Evolutionary conservation across 2,113 vertebrate genomes (phyloP).

Genomic region (Nesoenas mayeri): DNA sequence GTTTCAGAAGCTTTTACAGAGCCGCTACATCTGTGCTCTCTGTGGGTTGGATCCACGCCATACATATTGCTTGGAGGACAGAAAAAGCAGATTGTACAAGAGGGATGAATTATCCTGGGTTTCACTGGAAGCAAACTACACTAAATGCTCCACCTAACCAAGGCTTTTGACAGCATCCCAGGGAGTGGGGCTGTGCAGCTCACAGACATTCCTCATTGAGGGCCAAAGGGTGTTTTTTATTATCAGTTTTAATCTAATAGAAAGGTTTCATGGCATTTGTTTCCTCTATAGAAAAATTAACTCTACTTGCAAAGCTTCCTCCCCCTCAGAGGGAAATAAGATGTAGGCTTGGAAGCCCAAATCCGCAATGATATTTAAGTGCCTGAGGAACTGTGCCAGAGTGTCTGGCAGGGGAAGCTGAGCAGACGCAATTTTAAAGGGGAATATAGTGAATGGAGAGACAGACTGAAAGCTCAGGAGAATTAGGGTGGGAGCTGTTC

Average conservation of each 20-base stretch:
- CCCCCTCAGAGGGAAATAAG: slow-evolving; percentile 55
- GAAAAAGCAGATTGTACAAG: slow-evolving; percentile 8
- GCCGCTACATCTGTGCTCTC: slow-evolving; percentile 50
- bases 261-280: slow-evolving; percentile 24
- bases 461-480: slow-evolving; percentile 23
- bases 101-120: not conserved
- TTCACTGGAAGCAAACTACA: not conserved
- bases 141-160: not conserved
- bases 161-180: not conserved
- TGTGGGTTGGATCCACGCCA: slow-evolving; percentile 33
- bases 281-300: slow-evolving; percentile 34
- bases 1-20: slow-evolving; percentile 51
- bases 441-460: slow-evolving; percentile 8
- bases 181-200: not conserved
- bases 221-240: not conserved
- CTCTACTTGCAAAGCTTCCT: slow-evolving; percentile 43
- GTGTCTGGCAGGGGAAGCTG: slow-evolving; percentile 58
- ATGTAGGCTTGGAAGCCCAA: slow-evolving; percentile 43
- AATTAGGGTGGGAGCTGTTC: not conserved
- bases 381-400: slow-evolving; percentile 59
- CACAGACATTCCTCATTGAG: not conserved
- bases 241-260: slow-evolving; percentile 3
- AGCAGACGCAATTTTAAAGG: slow-evolving; percentile 42
- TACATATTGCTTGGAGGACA: slow-evolving; percentile 24
- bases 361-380: slow-evolving; percentile 62